phyloP scores from a whole-genome alignment of 2,797 vertebrate species.

The Peromyscus aztecus region DNA sequence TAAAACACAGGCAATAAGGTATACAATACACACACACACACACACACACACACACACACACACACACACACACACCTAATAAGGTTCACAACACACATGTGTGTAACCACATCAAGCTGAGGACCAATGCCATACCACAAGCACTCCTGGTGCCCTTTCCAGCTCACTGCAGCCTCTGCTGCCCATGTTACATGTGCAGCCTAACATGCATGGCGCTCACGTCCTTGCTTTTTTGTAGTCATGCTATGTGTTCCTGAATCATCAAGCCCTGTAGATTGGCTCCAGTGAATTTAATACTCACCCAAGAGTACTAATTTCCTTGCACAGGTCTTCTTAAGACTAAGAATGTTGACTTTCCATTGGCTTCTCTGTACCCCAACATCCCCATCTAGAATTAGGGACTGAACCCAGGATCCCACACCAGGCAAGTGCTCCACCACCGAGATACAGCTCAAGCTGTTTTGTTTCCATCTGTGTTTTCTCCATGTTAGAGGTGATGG shows the following conservation, averaged over 20 bases:
- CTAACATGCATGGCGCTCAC: not conserved
- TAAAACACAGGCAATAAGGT: not conserved
- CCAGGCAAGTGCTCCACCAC: too few relatives aligned
- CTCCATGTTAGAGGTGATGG: not conserved
- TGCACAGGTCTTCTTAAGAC: not conserved
- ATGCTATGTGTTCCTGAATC: not conserved
- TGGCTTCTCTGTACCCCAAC: not conserved
- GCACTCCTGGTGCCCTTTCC: not conserved
- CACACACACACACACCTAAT: not conserved
- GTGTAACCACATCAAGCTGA: not conserved
- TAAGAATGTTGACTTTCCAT: not conserved
- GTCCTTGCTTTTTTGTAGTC: not conserved
- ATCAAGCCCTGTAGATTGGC: not conserved
- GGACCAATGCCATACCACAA: not conserved
- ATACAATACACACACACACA: not conserved
- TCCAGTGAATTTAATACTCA: not conserved
- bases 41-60: not conserved
- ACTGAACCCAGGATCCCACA: not conserved
- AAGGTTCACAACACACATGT: not conserved
- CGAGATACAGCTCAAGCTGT: not conserved
- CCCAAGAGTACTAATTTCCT: not conserved
- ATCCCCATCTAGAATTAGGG: not conserved
- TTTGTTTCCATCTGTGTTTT: not conserved
- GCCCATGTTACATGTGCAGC: too few relatives aligned
- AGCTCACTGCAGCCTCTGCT: not conserved